Base-by-base conservation (phyloP, 2,797 vertebrate genomes). In the Delichon dasypus region DNA sequence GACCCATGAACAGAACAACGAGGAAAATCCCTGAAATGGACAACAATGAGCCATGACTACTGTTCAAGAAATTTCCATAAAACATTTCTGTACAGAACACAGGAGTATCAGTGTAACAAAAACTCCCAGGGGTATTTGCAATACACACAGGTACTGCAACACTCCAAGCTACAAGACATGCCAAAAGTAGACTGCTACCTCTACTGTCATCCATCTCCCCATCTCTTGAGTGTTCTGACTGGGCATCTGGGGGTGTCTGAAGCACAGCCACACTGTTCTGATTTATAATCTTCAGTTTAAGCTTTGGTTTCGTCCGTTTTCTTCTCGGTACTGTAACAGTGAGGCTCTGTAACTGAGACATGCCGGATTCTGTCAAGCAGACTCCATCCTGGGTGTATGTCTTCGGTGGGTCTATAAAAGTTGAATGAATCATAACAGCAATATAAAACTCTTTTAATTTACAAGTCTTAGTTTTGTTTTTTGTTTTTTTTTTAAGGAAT, bases 351-450 rank as follows among this genome's bases (percentile, higher is more conserved):
- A 99, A 98, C 98, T 99, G 99, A 88, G 98, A 99, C 97, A 99
- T 98, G 82, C 99, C 99, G 8, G 98, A 99, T 98, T 99, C 99
- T 11, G 99, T 99, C 97, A 99, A 97, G 97, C 99, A 99, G 94
- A 99, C 99, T 68, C 99, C 99, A 89, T 99, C 99, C 98, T 99
- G 99, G 71, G 99, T 99, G 96, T 99, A 99, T 25, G 99, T 99
- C 98, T 99, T 98, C 44, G 98, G 98, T 90, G 99, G 97, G 96
- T 99, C 99, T 99, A 97, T 90, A 95, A 96, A 96, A 97, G 95
- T 96, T 79, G 92, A 86, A 97, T 85, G 89, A 95, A 88, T 92
- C 87, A 80, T 90, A 96, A 96, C 78, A 89, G 81, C 93, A 74
- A 96, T 88, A 95, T 48, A 94, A 94, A 95, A 96, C 66, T 80